These are phyloP conservation scores for Heliconius cydno DNA, from an alignment of 2,888 invertebrate species.

Conservation along the genomic window DNA sequence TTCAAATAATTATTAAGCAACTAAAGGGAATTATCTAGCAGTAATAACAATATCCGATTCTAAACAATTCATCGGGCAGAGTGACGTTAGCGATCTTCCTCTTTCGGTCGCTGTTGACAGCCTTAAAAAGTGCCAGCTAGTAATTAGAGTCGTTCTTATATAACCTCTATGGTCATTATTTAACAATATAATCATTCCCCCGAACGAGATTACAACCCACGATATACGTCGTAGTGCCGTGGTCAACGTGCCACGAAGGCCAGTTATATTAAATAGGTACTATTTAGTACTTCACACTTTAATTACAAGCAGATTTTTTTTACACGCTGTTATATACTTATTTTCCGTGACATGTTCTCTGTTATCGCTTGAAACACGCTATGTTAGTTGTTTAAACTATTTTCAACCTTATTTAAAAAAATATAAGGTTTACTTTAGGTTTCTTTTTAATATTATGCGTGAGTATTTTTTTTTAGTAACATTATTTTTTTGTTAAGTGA, in stretches of 20 bases:
- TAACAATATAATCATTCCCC: background rate
- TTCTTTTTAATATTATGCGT: background rate
- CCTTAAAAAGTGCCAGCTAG: too few relatives aligned
- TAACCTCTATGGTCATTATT: too few relatives aligned
- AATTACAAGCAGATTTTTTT: slow-evolving; percentile 36
- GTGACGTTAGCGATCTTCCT: too few relatives aligned
- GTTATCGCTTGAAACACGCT: slow-evolving; percentile 38
- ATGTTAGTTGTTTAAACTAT: background rate
- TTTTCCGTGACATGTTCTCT: slow-evolving; percentile 40
- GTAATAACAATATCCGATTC: too few relatives aligned
- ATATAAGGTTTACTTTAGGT: background rate
- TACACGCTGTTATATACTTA: slow-evolving; percentile 31
- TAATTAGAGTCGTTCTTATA: too few relatives aligned
- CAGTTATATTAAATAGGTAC: background rate
- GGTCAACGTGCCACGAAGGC: background rate
- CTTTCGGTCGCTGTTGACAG: too few relatives aligned
- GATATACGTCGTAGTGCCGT: too few relatives aligned
- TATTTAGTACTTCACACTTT: slow-evolving; percentile 16
- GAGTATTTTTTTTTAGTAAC: slow-evolving; percentile 12
- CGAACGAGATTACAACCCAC: background rate
- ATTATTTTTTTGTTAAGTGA: slow-evolving; percentile 10
- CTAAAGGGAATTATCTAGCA: too few relatives aligned
- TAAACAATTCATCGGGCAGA: too few relatives aligned
- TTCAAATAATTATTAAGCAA: too few relatives aligned
- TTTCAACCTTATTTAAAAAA: background rate